Evolutionary conservation across 2,113 vertebrate genomes (phyloP).

Genomic region (Esox niger): DNA sequence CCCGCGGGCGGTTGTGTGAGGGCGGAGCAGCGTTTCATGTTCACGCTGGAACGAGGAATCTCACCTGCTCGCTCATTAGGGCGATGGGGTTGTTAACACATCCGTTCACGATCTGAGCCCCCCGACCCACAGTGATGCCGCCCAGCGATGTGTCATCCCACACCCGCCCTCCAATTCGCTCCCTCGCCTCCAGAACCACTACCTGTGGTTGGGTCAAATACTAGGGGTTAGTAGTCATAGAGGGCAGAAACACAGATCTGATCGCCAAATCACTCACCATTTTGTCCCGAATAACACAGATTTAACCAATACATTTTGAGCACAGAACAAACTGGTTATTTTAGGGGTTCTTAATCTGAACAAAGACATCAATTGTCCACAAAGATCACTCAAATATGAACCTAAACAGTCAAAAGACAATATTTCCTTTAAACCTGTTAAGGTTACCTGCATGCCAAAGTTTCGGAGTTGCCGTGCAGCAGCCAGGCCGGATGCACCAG

Average conservation of each 20-base stretch:
- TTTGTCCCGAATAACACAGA: no score
- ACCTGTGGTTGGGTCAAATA: slow-evolving; percentile 70
- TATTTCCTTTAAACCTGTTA: background rate
- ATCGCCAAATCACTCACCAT: no score
- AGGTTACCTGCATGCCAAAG: slow-evolving; percentile 91
- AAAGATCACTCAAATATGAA: no score
- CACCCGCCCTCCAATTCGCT: slow-evolving; percentile 91
- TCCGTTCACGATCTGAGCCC: slow-evolving; percentile 95
- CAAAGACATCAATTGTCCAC: no score
- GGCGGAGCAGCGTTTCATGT: background rate
- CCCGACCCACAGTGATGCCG: slow-evolving; percentile 79
- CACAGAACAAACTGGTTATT: no score
- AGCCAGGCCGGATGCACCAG: slow-evolving; percentile 90
- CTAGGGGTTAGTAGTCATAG: slow-evolving; percentile 77
- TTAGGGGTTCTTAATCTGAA: no score
- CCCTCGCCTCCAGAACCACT: slow-evolving; percentile 88
- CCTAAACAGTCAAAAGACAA: no score
- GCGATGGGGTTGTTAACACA: slow-evolving; percentile 96
- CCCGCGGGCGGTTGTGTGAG: background rate
- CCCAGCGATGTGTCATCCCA: slow-evolving; percentile 91
- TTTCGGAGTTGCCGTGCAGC: slow-evolving; percentile 91
- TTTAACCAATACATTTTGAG: no score
- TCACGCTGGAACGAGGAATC: background rate
- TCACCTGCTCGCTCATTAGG: slow-evolving; percentile 97
- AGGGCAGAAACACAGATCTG: no score